Base-by-base conservation (phyloP, 2,113 vertebrate genomes). In the Sinocyclocheilus anshuiensis region DNA sequence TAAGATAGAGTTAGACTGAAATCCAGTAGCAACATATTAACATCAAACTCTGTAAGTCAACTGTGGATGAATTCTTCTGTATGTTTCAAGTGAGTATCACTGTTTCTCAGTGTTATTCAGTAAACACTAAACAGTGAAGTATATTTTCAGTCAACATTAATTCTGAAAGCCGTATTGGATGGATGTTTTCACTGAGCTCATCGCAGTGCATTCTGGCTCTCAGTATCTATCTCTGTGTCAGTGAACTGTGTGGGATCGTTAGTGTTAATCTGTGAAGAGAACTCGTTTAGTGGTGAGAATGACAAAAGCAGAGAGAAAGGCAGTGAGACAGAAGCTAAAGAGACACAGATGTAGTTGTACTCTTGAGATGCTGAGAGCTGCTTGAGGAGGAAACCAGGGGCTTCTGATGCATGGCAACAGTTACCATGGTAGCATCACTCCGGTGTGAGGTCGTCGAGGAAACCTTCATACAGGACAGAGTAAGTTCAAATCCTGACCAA, bases 381-480 rank as follows among this genome's bases (percentile, higher is more conserved):
- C 94, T 94, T 94, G 95, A 92, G 95, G 89, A 92, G 93, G 91
- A 93, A 83, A 92, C 90, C 89, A 82, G 89, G 78, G 82, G 87
- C 90, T 92, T 92, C 80, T 72, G 93, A 92, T 93, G 92, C 92
- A 93, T 90, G 87, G 89, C 86, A 95, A 94, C 93, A 90, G 96
- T 97, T 97, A 96, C 96, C 95, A 93, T 87, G 93, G 95, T 93
- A 90, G 92, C 93, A 94, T 93, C 93, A 91, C 93, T 94, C 94
- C 88, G 90, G 90, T 90, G 93, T 88, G 84, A 87, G 81, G 93
- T 95, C 94, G 91, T 94, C 95, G 85, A 48, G 91, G 92, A 92
- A 90, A 97, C 96, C 97, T 97, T 93, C 95, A 91, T 93, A 94
- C 91, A 94, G 96, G 95, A 96, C 95, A 96, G 94, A 97, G 77